A percentile compares a stretch with the other conserved stretches of the same genome.
These are phyloP conservation scores for Acrocephalus kingi DNA, from an alignment of 2,113 vertebrate genomes.

Conservation along the genomic window DNA sequence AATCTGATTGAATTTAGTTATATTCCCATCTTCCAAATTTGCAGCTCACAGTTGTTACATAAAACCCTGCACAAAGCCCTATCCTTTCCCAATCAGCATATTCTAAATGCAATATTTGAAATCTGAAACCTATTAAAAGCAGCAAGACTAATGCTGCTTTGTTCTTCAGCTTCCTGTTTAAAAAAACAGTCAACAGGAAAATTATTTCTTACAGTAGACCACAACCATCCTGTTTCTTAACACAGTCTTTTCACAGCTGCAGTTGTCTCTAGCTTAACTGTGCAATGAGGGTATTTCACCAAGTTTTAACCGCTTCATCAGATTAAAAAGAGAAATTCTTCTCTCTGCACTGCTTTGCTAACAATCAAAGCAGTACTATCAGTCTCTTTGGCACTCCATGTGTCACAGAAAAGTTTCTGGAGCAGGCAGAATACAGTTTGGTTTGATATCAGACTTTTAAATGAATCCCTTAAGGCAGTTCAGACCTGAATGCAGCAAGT, in stretches of 20 bases:
- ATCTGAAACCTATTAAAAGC: conserved; percentile 60
- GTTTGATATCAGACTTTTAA: background rate
- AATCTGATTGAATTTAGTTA: background rate
- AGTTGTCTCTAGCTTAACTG: conserved; percentile 11
- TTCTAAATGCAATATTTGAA: conserved; percentile 24
- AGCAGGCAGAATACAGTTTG: background rate
- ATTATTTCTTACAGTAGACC: conserved; percentile 70
- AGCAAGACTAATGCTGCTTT: conserved; percentile 48
- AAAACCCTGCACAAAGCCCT: background rate
- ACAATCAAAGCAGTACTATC: background rate
- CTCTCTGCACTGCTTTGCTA: background rate
- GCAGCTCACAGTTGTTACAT: background rate
- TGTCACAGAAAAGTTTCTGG: background rate
- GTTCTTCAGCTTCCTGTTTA: conserved; percentile 71
- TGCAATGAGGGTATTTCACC: background rate
- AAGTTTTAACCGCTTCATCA: conserved; percentile 4
- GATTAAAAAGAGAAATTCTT: background rate
- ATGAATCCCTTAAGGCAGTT: background rate
- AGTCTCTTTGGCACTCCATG: background rate
- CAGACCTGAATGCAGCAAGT: background rate
- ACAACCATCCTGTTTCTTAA: conserved; percentile 73
- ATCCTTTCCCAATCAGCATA: background rate
- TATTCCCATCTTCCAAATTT: background rate
- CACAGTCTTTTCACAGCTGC: conserved; percentile 61
- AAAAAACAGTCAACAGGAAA: conserved; percentile 78